phyloP scores from a whole-genome alignment of 2,888 invertebrate genomes.

The Boloria euphrosyne region DNA sequence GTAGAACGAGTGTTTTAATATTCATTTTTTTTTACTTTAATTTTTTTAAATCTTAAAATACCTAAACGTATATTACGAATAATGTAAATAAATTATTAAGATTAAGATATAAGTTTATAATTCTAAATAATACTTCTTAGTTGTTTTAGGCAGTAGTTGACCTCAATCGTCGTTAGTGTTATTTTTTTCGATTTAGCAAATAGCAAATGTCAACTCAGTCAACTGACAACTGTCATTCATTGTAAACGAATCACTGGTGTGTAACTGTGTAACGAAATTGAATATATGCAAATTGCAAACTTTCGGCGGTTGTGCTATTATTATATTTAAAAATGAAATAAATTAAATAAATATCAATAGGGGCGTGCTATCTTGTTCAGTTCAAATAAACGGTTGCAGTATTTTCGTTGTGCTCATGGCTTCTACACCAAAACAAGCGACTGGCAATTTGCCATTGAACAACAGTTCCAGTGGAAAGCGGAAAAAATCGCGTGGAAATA shows the following conservation, averaged over 20 bases:
- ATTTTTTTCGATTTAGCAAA: constrained; percentile 5
- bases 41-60: too few species aligned
- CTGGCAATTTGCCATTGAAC: constrained; percentile 63
- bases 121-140: too few species aligned
- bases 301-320: constrained; percentile 35
- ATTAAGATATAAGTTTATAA: too few species aligned
- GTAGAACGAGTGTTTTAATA: too few species aligned
- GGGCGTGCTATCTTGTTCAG: constrained; percentile 4
- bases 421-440: constrained; percentile 74
- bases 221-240: constrained; percentile 27
- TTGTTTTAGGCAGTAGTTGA: not conserved
- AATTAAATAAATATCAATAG: constrained; percentile 21
- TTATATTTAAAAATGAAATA: constrained; percentile 48
- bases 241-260: constrained; percentile 37
- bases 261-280: constrained; percentile 36
- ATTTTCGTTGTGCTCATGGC: constrained; percentile 59
- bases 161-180: not conserved
- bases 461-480: constrained; percentile 75
- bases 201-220: not conserved
- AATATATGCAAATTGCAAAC: constrained; percentile 35
- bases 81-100: too few species aligned
- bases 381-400: constrained; percentile 19
- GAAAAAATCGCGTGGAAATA: constrained; percentile 72
- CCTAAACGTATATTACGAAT: too few species aligned
- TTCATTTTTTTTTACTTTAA: too few species aligned